phyloP scores from a whole-genome alignment of 1,140 invertebrate genomes.

The Dendroctonus valens region DNA sequence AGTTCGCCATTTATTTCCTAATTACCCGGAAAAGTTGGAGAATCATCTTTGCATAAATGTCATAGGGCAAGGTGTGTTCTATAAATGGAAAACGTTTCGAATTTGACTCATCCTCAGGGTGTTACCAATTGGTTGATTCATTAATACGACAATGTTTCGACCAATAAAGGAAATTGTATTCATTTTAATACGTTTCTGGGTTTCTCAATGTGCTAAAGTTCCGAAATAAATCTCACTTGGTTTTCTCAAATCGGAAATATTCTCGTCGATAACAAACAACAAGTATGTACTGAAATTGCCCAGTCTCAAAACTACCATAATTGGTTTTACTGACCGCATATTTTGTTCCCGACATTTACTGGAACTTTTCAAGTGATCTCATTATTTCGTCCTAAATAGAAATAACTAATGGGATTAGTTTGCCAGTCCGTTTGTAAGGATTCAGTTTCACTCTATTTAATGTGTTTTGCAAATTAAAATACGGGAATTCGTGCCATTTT shows the following conservation, averaged over 20 bases:
- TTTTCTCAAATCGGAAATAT: not conserved
- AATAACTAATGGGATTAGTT: constrained; percentile 22
- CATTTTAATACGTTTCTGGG: not conserved
- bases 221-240: not conserved
- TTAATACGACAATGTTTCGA: too few species aligned
- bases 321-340: constrained; percentile 12
- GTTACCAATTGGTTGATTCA: too few species aligned
- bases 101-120: too few species aligned
- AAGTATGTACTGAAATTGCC: not conserved
- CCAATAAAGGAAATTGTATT: too few species aligned
- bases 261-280: not conserved
- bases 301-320: constrained; percentile 2
- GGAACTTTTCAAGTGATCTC: constrained; percentile 22
- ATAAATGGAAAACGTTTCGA: too few species aligned
- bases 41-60: too few species aligned
- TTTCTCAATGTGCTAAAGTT: too few species aligned
- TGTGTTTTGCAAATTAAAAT: constrained; percentile 5
- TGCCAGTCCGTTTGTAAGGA: constrained; percentile 20
- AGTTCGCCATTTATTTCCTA: too few species aligned
- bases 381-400: constrained; percentile 28
- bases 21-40: too few species aligned
- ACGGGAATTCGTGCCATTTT: too few species aligned
- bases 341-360: constrained; percentile 1
- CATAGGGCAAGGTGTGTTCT: too few species aligned
- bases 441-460: constrained; percentile 15